Conservation (phyloP, 2,113 vertebrate species). For the Tyto alba region DNA sequence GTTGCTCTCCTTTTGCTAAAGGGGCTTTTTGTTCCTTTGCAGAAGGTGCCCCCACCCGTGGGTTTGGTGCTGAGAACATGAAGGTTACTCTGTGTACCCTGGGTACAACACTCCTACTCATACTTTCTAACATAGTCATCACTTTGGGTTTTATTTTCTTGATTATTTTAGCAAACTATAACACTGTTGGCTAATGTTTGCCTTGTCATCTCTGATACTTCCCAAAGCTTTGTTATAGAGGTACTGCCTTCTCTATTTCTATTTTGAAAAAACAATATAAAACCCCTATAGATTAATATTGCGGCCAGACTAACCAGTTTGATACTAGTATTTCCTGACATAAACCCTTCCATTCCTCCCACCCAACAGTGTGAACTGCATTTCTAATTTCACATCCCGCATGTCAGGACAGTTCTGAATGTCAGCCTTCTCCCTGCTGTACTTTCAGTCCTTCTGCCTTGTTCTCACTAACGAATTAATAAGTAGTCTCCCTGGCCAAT, state of each 20-base stretch:
- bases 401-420: background rate
- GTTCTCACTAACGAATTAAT: background rate
- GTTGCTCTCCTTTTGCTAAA: background rate
- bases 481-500: too few species aligned
- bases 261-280: background rate
- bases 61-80: background rate
- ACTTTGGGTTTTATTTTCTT: background rate
- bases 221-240: background rate
- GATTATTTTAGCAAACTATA: background rate
- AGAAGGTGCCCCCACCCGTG: background rate
- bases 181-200: background rate
- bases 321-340: background rate
- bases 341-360: background rate
- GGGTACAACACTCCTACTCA: background rate
- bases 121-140: background rate
- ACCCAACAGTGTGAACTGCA: accelerated
- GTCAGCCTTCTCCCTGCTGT: background rate
- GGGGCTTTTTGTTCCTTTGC: background rate
- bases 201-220: background rate
- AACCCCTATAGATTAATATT: background rate
- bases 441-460: background rate
- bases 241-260: background rate
- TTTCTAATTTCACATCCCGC: background rate
- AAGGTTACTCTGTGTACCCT: background rate
- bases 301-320: too few species aligned